Evolutionary conservation across 1,140 invertebrate species (phyloP), one percentile per base, ranked within the genome.

Genomic region (Eueides isabella): DNA sequence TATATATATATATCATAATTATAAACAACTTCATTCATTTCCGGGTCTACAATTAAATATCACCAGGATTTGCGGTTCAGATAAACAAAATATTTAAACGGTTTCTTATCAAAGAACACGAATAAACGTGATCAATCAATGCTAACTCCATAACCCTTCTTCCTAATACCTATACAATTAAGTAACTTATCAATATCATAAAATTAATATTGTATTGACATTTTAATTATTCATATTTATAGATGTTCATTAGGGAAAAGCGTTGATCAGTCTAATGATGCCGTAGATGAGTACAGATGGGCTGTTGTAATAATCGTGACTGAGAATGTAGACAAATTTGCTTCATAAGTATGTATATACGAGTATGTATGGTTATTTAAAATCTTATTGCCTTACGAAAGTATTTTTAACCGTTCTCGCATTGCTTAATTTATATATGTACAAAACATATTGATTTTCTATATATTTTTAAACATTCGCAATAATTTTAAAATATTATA

Each of bases 321-420:
- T 79, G 74, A 82, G 72, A 79, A 74, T 84, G 74, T 83, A 83
- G 82, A 87, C 86, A 89, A 92, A 90, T 92, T 92, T 90, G 85
- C 75, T 65, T 63, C 67, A 80, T 80, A 81, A 77, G 74, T 55
- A 23, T 23, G 19, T 55, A 55, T 12, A 19, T 72, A 82, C 81
- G 82, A 23, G 7, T 48, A 48, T 23, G 48, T 72, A 81, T 82
- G 83, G 74, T 75, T 82, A 87, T 89, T 90, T 90, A 89, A 86
- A 86, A 83, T 89, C 80, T 85, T 85, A 90, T 83, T 85, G 84
- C 74, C 82, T 87, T 88, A 88, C 87, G 86, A 92, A 92, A 92
- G 86, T 89, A 87, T 86, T 83, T 86, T 73, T 80, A 76, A 80
- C 74, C 76, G 77, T 73, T 74, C 76, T 80, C 67, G 66, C 28